Base-by-base conservation (phyloP, 2,797 vertebrate genomes). In the Falco peregrinus region DNA sequence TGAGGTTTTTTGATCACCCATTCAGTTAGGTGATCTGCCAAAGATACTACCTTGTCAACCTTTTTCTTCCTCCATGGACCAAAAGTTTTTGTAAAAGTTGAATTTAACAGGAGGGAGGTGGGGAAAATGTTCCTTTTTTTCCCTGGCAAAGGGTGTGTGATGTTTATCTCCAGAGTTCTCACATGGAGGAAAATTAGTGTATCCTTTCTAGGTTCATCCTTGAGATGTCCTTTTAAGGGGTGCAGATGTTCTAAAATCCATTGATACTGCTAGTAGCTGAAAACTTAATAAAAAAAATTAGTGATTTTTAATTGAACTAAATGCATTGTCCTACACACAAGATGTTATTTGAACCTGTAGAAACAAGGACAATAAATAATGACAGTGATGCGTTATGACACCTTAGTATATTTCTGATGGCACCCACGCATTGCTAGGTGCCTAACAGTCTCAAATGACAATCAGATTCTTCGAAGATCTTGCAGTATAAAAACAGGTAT, bases 261-360 rank as follows among this genome's bases (percentile, higher is more conserved):
- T 41, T 84, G 80, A 59, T 79, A 39, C 39, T 70, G 25, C 41
- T 67, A 59, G 35, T 87, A 88, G 50, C 69, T 88, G 63, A 92
- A 96, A 90, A 92, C 47, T 47, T 95, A 84, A 87, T 80, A 45
- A 41, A 92, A 89, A 86, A 41, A 75, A 75, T 5, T 18, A 78
- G 80, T 70, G 33, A 78, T 59, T 83, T 86, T 89, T 91, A 87
- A 87, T 90, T 90, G 71, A 86, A 61, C 53, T 76, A 67, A 95
- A 90, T 90, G 48, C 54, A 57, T 90, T 96, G 61, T 63, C 75
- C 77, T 92, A 41, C 77, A 65, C 48, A n/a, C 39, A 84, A 61
- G 63, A 78, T 89, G 50, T 94, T 95, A 77, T 50, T 89, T 84
- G 88, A 92, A 76, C 35, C 76, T 93, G 13, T 25, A 77, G 74